Percentiles rank a stretch among this genome's conserved stretches.
Evolutionary conservation across 2,113 vertebrate species (phyloP).

Genomic region (Ifrita kowaldi): DNA sequence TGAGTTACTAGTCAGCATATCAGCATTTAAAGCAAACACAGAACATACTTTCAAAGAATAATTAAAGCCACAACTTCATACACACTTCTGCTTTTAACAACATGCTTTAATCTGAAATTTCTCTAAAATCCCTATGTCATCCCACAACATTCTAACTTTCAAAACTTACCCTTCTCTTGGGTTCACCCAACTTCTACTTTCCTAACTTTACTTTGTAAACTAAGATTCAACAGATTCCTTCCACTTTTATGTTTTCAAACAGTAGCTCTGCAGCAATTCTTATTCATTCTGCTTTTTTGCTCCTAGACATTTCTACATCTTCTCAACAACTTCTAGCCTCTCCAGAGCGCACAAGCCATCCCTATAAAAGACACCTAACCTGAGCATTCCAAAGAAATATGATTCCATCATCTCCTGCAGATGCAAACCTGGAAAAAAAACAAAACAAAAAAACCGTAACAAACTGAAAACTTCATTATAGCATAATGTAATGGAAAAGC

Average conservation of each 20-base stretch:
- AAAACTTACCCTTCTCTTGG: neutral
- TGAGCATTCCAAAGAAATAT: constrained; percentile 89
- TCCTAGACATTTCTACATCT: neutral
- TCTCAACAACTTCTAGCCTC: neutral
- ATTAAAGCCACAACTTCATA: neutral
- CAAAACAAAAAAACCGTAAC: neutral
- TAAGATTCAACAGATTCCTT: neutral
- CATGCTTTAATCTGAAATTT: neutral
- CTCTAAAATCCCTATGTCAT: neutral
- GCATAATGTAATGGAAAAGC: neutral
- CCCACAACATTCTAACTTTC: neutral
- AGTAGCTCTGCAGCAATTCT: neutral
- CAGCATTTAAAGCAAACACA: neutral
- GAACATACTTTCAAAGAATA: neutral
- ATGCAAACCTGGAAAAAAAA: constrained; percentile 83
- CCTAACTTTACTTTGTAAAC: neutral
- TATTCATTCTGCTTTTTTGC: neutral
- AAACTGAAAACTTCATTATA: neutral
- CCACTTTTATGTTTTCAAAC: neutral
- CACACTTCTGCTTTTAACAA: neutral
- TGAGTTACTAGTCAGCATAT: neutral
- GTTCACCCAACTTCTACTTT: neutral
- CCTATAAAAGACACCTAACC: constrained; percentile 66
- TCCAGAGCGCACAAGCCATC: neutral
- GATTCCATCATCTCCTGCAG: constrained; percentile 91